phyloP scores from a whole-genome alignment of 2,797 vertebrate species.

The Perodicticus potto region DNA sequence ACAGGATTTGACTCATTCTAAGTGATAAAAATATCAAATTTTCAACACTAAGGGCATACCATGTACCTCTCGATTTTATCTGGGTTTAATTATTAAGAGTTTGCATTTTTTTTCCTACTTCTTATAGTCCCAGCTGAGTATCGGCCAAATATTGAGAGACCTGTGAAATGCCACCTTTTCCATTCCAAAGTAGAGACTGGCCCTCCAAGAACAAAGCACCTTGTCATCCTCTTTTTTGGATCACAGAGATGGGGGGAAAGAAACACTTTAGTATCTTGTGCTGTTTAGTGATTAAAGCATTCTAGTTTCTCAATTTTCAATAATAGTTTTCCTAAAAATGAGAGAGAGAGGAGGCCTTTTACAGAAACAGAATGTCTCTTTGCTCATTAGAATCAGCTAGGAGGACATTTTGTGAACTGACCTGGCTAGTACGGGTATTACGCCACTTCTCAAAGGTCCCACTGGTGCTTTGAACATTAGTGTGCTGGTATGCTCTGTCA shows the following conservation, averaged over 20 bases:
- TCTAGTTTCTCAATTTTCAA: not conserved
- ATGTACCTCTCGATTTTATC: not conserved
- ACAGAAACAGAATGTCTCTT: constrained; percentile 24
- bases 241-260: not conserved
- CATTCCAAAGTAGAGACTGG: not conserved
- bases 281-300: not conserved
- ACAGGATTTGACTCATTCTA: not conserved
- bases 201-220: not conserved
- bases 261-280: not conserved
- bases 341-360: constrained; percentile 6
- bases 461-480: not conserved
- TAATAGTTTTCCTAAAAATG: constrained; percentile 7
- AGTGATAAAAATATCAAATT: not conserved
- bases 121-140: not conserved
- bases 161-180: not conserved
- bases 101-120: not conserved
- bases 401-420: not conserved
- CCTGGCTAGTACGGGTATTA: not conserved
- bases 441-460: not conserved
- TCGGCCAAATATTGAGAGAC: not conserved
- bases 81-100: not conserved
- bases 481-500: not conserved
- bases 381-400: not conserved
- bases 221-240: not conserved
- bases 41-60: not conserved